Conservation (phyloP, 1,140 invertebrate species). For the Cotesia typhae region DNA sequence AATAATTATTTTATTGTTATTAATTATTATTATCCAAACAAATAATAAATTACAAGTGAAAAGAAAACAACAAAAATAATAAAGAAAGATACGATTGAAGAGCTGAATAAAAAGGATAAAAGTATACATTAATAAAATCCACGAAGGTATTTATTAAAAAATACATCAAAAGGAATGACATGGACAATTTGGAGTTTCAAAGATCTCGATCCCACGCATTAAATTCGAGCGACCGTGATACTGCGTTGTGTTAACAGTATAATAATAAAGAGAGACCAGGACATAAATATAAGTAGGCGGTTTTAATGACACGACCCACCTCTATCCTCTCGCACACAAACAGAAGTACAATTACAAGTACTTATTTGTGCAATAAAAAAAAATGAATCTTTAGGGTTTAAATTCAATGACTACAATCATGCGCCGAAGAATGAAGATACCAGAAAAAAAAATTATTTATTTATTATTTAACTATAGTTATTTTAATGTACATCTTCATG, state of each 20-base stretch:
- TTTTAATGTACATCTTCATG: not conserved
- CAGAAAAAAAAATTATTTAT: too few relatives aligned
- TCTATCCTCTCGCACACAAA: conserved; percentile 17
- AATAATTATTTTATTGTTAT: too few relatives aligned
- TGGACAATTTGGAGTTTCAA: not conserved
- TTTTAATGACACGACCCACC: conserved; percentile 26
- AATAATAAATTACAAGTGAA: too few relatives aligned
- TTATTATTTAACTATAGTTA: too few relatives aligned
- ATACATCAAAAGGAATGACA: not conserved
- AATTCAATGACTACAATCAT: not conserved
- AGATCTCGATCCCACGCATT: conserved; percentile 14
- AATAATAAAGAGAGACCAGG: too few relatives aligned
- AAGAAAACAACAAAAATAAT: too few relatives aligned
- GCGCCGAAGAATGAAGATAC: too few relatives aligned
- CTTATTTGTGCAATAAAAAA: not conserved
- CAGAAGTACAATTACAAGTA: not conserved
- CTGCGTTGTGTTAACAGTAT: conserved; percentile 13
- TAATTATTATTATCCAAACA: too few relatives aligned
- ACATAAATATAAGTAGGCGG: conserved; percentile 20
- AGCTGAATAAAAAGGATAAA: not conserved
- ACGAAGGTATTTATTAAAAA: not conserved
- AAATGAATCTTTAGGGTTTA: not conserved
- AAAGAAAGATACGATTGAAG: too few relatives aligned
- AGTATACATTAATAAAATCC: not conserved
- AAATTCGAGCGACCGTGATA: conserved; percentile 17